Evolutionary conservation across 2,113 vertebrate genomes (phyloP), one percentile per base, ranked within the genome.

Genomic region (Mohoua ochrocephala): DNA sequence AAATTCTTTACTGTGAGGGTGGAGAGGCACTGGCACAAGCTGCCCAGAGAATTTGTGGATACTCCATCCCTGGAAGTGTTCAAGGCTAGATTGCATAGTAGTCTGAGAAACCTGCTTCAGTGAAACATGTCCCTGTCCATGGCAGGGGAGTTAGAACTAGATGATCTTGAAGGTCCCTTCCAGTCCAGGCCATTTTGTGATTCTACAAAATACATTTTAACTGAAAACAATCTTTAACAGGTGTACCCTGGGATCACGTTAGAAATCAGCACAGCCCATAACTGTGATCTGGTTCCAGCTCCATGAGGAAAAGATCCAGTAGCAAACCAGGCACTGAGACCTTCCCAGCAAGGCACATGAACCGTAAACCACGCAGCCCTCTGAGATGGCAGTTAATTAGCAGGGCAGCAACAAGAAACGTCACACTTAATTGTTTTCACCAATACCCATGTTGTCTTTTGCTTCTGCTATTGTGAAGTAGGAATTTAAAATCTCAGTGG

Each of bases 351-450:
- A 63, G 26, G 28, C 60, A 50, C 18, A 13, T 24, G 54, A 53
- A 56, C 31, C 4, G 5, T 15, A 65, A 24, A 44, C 6, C 11
- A 54, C 0, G 0, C 9, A 44, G 14, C 9, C 20, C 49, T 61
- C 49, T 52, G 16, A 49, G 22, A 59, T 4, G 5, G 63, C 3
- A 4, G 10, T 13, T 54, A 67, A 83, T 61, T 27, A 68, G 27
- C 30, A 44, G 39, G 12, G 19, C 30, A 81, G 50, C 63, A 79
- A 61, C 13, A 80, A 53, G 15, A 83, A 74, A 42, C 10, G 35
- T 76, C 59, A 47, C 24, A 67, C 6, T 14, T 52, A 31, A 19
- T 61, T 27, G 1, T 65, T 81, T 76, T 28, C 23, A 82, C 23
- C 16, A 67, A 42, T 13, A 30, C 1, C 2, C 11, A 17, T 12